phyloP scores from a whole-genome alignment of 1,140 invertebrate species.

The Caenorhabditis inopinata region DNA sequence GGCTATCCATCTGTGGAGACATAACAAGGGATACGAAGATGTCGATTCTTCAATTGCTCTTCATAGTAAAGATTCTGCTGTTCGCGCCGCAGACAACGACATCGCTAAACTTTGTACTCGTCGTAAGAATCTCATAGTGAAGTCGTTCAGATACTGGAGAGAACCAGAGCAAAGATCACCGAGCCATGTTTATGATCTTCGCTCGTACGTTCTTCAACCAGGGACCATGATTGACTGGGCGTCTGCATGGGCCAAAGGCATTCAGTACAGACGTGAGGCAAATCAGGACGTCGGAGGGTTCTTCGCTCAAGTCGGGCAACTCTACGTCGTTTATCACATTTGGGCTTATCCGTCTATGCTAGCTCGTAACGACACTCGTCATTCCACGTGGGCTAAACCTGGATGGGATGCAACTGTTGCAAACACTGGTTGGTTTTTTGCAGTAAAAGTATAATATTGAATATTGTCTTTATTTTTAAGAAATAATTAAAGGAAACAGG shows the following conservation, averaged over 20 bases:
- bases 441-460: too few relatives aligned
- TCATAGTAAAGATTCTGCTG: constrained; percentile 2
- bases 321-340: constrained; percentile 66
- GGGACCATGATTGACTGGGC: constrained; percentile 66
- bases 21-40: constrained; percentile 57
- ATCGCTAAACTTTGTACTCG: constrained; percentile 55
- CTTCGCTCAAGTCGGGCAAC: constrained; percentile 62
- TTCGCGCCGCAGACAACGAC: constrained; percentile 55
- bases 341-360: constrained; percentile 63
- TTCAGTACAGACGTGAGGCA: constrained; percentile 62
- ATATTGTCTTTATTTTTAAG: too few relatives aligned
- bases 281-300: constrained; percentile 66
- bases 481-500: too few relatives aligned
- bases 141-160: constrained; percentile 63
- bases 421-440: constrained; percentile 59
- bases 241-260: constrained; percentile 65
- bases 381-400: constrained; percentile 64
- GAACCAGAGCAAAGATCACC: constrained; percentile 57
- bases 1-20: constrained; percentile 63
- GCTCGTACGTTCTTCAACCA: constrained; percentile 63
- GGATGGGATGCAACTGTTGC: constrained; percentile 65
- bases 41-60: constrained; percentile 51
- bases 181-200: constrained; percentile 60
- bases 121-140: constrained; percentile 45
- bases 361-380: constrained; percentile 56